Base-by-base conservation (phyloP, 2,797 vertebrate genomes). In the Crenichthys baileyi region DNA sequence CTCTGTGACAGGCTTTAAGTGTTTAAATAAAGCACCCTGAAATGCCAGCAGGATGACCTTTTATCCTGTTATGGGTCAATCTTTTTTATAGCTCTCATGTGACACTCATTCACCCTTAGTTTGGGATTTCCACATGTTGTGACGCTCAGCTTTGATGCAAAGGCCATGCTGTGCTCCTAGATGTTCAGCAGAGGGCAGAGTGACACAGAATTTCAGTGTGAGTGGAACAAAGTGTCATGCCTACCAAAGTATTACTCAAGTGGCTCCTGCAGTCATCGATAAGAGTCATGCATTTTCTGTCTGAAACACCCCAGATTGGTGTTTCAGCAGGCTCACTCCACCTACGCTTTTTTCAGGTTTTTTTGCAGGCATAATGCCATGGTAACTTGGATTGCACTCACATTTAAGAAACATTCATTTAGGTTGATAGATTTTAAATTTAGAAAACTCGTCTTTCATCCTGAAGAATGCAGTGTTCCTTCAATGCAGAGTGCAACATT, bases 121-220 rank as follows among this genome's bases (percentile, higher is more conserved):
- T 75, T 79, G 46, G 31, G 70, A 22, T 70, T 75, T 63, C 7
- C 8, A 29, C 55, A 46, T 4, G 18, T 61, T 15, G 15, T 4
- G 53, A 31, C 44, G 2, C 56, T 41, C 9, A 50, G 44, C 18
- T 7, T 31, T 26, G 29, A 22, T 39, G 20, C 58, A 31, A 61
- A 75, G n/a, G 24, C 41, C 29, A 29, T 90, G 86, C 51, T 72
- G 12, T 91, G 63, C 75, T 80, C 46, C 48, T 36, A 76, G 15
- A 80, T 11, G 46, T 46, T 81, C 91, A 90, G 58, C 75, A 93
- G 90, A 58, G 90, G 92, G 90, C 91, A 92, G 80, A 74, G 81
- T 36, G 80, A 80, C 75, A 53, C 73, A 61, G 18, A 58, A 31
- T 36, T 79, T 80, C 11, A 55, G 9, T 72, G 12, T 20, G 41